A percentile compares a stretch with the other conserved stretches of the same genome.
Evolutionary conservation across 2,797 vertebrate species (phyloP).

Genomic region (Gymnothorax reevesii): DNA sequence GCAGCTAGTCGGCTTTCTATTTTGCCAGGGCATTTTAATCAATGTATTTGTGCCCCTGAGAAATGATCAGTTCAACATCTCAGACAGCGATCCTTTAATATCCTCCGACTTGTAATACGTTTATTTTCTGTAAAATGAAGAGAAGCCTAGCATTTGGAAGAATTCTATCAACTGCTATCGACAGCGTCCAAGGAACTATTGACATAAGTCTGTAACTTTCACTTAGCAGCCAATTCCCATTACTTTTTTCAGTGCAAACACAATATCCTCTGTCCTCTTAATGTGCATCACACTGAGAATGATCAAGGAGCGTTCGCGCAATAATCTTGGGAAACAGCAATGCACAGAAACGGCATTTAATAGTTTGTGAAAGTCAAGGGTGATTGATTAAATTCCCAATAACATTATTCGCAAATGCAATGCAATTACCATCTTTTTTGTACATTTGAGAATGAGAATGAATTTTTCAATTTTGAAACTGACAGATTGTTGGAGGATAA

Average conservation of each 20-base stretch:
- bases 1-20: slow-evolving; percentile 18
- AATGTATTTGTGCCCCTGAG: slow-evolving; percentile 15
- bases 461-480: background rate
- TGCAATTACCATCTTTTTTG: background rate
- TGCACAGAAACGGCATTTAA: background rate
- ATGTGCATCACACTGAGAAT: background rate
- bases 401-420: background rate
- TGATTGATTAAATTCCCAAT: background rate
- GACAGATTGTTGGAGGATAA: background rate
- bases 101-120: background rate
- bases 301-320: background rate
- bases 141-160: background rate
- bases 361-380: background rate
- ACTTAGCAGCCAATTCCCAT: background rate
- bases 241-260: background rate
- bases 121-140: background rate
- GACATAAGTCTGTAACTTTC: background rate
- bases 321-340: background rate
- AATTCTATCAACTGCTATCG: background rate
- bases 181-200: background rate
- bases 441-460: background rate
- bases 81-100: background rate
- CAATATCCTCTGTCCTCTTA: background rate
- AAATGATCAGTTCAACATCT: slow-evolving; percentile 4
- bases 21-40: slow-evolving; percentile 19